Base-by-base conservation (phyloP, 1,140 invertebrate genomes). In the Trialeurodes vaporariorum region DNA sequence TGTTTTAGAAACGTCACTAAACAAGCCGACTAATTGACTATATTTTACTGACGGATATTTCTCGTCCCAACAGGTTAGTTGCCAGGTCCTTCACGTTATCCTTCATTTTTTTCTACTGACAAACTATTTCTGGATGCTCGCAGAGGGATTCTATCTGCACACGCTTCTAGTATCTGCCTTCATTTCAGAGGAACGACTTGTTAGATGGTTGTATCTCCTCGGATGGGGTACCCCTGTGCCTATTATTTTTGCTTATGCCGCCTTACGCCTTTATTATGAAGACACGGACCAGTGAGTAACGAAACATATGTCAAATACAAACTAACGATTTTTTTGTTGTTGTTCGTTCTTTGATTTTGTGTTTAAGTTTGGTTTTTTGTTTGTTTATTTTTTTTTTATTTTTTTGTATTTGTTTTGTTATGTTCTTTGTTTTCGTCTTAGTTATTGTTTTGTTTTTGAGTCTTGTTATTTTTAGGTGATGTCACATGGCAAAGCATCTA, bases 81-180 rank as follows among this genome's bases (percentile, higher is more conserved):
- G 95, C 76, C 88, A 89, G 70, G 78, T 85, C 0, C 79, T 97
- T 0, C 92, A 96, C 79, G 85, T 94, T 2, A 73, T 91, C 17
- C 84, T 94, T 13, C 90, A 95, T 74, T 96, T 94, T 77, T 93
- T 93, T 71, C 82, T 96, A 62, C 81, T 96, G 27, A 92, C 91
- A 67, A 97, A 93, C 81, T 97, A 97, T 79, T 89, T 92, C 68
- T 98, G 95, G 94, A 94, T 93, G 91, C 82, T 95, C 67, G 93
- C 91, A 77, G 92, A 95, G 79, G 94, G 94, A 0, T 84, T 97
- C 62, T 97, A 97, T 78, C 82, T 98, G 59, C 94, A 96, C 77
- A 96, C 94, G 0, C 83, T 97, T 60, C 85, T 98, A 0, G 93
- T 96, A 0, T 86, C 88, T 62, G 91, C 94, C 1, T 97, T 98